Percentiles rank a stretch among this genome's conserved stretches.
phyloP scores from a whole-genome alignment of 1,140 invertebrate genomes.

The Bombus balteatus region DNA sequence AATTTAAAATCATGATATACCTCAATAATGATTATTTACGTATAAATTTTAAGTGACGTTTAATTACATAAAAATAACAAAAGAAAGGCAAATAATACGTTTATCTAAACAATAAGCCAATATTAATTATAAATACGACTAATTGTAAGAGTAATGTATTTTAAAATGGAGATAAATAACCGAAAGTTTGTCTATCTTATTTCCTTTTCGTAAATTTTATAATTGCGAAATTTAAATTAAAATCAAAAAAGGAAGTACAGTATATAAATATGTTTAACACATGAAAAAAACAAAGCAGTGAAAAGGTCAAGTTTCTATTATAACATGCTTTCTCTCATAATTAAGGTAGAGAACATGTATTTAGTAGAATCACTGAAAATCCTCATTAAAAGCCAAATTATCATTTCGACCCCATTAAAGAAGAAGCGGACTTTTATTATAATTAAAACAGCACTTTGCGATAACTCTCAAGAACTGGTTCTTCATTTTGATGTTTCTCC shows the following conservation, averaged over 20 bases:
- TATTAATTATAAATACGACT: too few species aligned
- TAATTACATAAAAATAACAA: too few species aligned
- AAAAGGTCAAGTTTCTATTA: constrained; percentile 36
- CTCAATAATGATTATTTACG: too few species aligned
- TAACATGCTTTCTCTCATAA: constrained; percentile 56
- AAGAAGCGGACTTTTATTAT: constrained; percentile 39
- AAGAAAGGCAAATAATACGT: too few species aligned
- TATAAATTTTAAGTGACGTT: too few species aligned
- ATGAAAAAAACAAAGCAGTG: not conserved
- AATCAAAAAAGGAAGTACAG: not conserved
- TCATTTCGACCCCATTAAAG: constrained; percentile 11
- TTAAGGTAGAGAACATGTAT: constrained; percentile 34
- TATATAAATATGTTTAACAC: not conserved
- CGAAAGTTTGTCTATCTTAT: too few species aligned
- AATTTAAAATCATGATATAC: too few species aligned
- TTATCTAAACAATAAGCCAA: too few species aligned
- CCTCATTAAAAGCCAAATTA: constrained; percentile 35
- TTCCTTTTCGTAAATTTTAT: not conserved
- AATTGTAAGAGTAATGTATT: too few species aligned
- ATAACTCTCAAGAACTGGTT: not conserved
- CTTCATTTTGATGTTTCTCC: constrained; percentile 4
- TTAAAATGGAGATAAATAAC: too few species aligned
- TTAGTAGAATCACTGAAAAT: constrained; percentile 43
- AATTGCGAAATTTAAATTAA: not conserved
- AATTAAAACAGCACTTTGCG: not conserved